Evolutionary conservation across 2,113 vertebrate species (phyloP).

Genomic region (Ramphastos sulfuratus): DNA sequence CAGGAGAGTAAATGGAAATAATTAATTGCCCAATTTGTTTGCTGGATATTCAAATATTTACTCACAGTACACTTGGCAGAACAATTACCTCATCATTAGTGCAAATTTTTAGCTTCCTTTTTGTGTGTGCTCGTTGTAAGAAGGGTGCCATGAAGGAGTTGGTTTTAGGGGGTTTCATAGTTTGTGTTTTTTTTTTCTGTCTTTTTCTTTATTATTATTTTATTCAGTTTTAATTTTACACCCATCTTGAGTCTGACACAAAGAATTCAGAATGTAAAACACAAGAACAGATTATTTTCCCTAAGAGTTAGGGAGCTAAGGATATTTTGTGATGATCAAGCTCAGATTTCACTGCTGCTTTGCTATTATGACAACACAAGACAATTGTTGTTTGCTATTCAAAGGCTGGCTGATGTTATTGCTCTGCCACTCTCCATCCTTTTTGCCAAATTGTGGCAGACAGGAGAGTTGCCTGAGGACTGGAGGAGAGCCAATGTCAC

Average conservation of each 20-base stretch:
- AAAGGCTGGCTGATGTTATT: background rate
- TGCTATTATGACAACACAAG: background rate
- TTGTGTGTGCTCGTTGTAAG: background rate
- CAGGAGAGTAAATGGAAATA: slow-evolving; percentile 4
- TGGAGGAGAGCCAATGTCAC: too few relatives aligned
- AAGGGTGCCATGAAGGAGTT: background rate
- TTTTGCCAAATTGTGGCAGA: too few relatives aligned
- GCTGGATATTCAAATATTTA: background rate
- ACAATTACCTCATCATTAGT: background rate
- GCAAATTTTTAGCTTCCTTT: background rate
- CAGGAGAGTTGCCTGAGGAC: too few relatives aligned
- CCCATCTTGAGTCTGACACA: too few relatives aligned
- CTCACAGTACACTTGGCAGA: background rate
- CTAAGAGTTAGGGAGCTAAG: background rate
- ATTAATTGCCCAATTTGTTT: background rate
- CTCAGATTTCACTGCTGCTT: background rate
- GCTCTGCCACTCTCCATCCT: too few relatives aligned
- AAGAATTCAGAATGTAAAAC: too few relatives aligned
- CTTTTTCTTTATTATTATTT: too few relatives aligned
- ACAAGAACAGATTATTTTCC: background rate
- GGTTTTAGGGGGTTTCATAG: too few relatives aligned
- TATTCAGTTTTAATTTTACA: background rate
- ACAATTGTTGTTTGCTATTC: background rate
- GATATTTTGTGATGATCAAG: background rate
- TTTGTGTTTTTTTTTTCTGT: too few relatives aligned